Conservation (phyloP, 2,888 invertebrate species). For the Ophraella communa region DNA sequence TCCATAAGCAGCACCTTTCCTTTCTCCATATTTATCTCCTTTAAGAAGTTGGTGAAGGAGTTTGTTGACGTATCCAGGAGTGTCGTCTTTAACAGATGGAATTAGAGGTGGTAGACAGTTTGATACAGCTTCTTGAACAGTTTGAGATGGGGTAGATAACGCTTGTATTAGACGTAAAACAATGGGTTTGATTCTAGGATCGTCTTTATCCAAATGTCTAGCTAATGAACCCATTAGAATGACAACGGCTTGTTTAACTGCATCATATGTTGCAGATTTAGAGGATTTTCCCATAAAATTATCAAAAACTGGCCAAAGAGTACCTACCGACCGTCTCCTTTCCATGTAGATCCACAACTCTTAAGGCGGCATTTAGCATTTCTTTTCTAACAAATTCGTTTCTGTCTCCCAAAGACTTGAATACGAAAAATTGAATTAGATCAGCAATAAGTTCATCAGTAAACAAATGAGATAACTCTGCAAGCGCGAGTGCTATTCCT, state of each 20-base stretch:
- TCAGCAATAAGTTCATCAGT: conserved; percentile 71
- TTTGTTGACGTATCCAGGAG: conserved; percentile 85
- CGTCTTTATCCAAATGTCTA: conserved; percentile 90
- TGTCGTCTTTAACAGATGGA: conserved; percentile 90
- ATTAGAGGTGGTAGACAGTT: conserved; percentile 95
- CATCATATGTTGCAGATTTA: conserved; percentile 87
- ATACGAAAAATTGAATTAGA: conserved; percentile 84
- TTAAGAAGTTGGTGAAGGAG: conserved; percentile 86
- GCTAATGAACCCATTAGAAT: conserved; percentile 97
- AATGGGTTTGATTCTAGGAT: conserved; percentile 92
- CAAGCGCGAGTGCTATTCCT: conserved; percentile 85
- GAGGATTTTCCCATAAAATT: conserved; percentile 92
- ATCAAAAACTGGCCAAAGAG: conserved; percentile 90
- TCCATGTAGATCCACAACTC: conserved; percentile 90
- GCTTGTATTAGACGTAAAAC: conserved; percentile 88
- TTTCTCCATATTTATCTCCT: conserved; percentile 90
- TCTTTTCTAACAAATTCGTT: conserved; percentile 81
- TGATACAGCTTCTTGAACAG: conserved; percentile 94
- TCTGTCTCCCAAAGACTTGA: conserved; percentile 85
- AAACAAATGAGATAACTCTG: conserved; percentile 78
- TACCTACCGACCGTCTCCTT: conserved; percentile 79
- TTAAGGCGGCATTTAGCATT: conserved; percentile 94
- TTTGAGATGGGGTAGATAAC: conserved; percentile 94
- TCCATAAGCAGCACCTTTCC: conserved; percentile 96
- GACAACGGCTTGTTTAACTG: conserved; percentile 94